These are phyloP conservation scores for Podarcis lilfordi DNA, from an alignment of 2,797 vertebrate genomes.

Conservation along the genomic window DNA sequence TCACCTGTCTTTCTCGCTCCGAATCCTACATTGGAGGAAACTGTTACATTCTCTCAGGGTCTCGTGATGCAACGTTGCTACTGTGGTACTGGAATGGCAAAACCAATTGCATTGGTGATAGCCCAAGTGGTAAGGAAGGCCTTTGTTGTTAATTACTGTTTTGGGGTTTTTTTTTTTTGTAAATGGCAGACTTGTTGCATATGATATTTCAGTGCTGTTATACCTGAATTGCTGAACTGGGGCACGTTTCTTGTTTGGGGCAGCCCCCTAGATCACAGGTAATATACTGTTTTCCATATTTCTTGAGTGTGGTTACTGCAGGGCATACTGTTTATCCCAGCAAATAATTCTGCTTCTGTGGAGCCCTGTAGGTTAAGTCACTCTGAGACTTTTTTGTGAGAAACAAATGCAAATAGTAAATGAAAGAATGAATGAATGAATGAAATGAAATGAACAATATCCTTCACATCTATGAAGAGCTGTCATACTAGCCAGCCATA, in stretches of 20 bases:
- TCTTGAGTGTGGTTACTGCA: neutral
- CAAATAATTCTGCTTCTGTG: neutral
- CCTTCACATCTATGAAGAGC: neutral
- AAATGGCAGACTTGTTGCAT: neutral
- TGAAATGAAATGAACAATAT: neutral
- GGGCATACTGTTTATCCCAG: neutral
- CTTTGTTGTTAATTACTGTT: neutral
- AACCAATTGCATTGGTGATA: conserved; percentile 90
- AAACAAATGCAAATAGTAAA: too few species aligned
- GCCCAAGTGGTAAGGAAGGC: conserved; percentile 84
- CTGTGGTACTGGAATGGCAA: conserved; percentile 99
- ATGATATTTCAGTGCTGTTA: neutral
- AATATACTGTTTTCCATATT: neutral
- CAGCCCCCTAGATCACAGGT: neutral
- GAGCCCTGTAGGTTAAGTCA: neutral
- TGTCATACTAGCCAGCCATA: neutral
- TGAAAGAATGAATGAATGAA: too few species aligned
- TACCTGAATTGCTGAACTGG: neutral
- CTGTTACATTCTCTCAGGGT: conserved; percentile 95
- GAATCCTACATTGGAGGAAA: conserved; percentile 97
- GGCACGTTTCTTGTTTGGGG: neutral
- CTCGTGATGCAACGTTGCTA: conserved; percentile 94
- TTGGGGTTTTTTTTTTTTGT: neutral
- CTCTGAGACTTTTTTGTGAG: too few species aligned
- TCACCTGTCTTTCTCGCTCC: conserved; percentile 92